A percentile compares a stretch with the other conserved stretches of the same genome.
Conservation (phyloP, 1,140 invertebrate genomes). For the Pseudomyrmex sp. region DNA sequence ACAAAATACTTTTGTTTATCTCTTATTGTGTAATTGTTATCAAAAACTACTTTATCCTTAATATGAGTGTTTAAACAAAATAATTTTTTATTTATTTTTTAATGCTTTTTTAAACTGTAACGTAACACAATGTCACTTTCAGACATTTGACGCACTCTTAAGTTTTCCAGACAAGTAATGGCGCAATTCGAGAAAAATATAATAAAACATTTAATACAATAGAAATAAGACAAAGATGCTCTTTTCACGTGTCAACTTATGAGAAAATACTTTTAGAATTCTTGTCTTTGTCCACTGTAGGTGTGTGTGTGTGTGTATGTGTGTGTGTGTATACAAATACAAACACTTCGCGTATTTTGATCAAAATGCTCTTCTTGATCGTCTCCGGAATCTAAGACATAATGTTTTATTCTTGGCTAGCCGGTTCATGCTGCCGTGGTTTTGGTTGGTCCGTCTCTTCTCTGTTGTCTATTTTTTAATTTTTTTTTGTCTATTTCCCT, state of each 20-base stretch:
- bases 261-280: conserved; percentile 23
- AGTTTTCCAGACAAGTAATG: no score
- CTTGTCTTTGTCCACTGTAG: conserved; percentile 5
- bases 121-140: no score
- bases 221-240: no score
- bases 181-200: no score
- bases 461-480: background rate
- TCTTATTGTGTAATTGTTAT: no score
- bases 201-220: no score
- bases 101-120: no score
- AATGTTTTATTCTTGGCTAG: conserved; percentile 59
- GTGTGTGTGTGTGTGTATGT: background rate
- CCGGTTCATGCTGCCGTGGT: conserved; percentile 31
- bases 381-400: conserved; percentile 61
- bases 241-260: background rate
- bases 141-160: no score
- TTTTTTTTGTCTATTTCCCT: conserved; percentile 10
- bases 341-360: conserved; percentile 23
- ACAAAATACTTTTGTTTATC: background rate
- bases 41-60: no score
- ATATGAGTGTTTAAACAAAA: no score
- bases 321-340: background rate
- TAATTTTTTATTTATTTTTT: no score
- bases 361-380: conserved; percentile 40
- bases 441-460: background rate